These are phyloP conservation scores for Pseudachorutes palmiensis DNA, from an alignment of 1,140 invertebrate genomes.

Conservation along the genomic window DNA sequence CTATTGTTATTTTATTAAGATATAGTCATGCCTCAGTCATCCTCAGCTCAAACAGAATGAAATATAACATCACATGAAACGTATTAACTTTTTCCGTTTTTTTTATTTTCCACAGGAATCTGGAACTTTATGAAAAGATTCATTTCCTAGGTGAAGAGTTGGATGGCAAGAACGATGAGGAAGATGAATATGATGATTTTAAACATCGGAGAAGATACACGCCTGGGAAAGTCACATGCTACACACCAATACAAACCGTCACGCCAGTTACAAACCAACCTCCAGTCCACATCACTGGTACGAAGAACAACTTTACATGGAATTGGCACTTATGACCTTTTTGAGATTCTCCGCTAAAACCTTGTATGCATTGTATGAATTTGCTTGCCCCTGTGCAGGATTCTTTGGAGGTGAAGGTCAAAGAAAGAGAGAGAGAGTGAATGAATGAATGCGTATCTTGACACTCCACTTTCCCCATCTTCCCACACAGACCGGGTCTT, in stretches of 20 bases:
- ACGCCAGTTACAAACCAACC: not conserved
- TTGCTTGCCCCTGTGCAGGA: too few species aligned
- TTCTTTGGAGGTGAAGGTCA: not conserved
- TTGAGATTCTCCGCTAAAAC: too few species aligned
- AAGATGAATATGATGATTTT: constrained; percentile 66
- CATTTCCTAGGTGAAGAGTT: constrained; percentile 72
- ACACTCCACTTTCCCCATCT: not conserved
- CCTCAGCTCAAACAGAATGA: too few species aligned
- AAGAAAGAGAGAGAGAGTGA: not conserved
- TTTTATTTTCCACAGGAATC: constrained; percentile 54
- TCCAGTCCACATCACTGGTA: not conserved
- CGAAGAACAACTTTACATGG: not conserved
- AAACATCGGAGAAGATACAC: constrained; percentile 60
- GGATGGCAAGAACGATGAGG: constrained; percentile 57
- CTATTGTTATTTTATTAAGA: too few species aligned
- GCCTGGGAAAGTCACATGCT: constrained; percentile 41
- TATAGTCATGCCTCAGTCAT: too few species aligned
- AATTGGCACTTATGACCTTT: too few species aligned
- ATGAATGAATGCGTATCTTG: not conserved
- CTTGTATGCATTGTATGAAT: too few species aligned
- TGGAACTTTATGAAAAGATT: constrained; percentile 75
- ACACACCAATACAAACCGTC: not conserved
- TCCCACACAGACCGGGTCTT: not conserved
- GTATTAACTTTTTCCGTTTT: too few species aligned
- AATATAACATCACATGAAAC: too few species aligned